Evolutionary conservation across 53 echinoderm and acorn worm species (phyloP), one percentile per base, ranked within the genome.

Genomic region (Stichopus horrens): DNA sequence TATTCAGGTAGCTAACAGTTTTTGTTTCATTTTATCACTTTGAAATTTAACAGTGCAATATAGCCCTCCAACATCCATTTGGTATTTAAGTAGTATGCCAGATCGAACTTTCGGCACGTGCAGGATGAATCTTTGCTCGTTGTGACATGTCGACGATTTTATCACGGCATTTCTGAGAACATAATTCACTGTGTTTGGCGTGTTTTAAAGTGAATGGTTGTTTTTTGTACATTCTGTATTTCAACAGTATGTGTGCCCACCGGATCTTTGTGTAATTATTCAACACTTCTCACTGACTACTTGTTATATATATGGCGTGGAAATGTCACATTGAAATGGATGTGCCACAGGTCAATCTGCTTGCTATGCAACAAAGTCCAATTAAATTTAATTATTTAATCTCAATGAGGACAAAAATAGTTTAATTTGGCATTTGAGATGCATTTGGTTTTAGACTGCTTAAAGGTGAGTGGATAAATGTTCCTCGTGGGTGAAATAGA

Each of bases 341-440:
- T 71, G 18, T 71, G 71, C 18, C 71, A 18, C 16, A 13, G 71
- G 71, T 71, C 71, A 71, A 18, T 71, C 71, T 16, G 16, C 63
- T 13, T 63, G 16, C 63, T 13, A 63, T 13, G 11, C 16, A 63
- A 63, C 63, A 13, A 51, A 53, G 55, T 53, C 55, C n/a, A 19
- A 79, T 7, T 53, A 79, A 79, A 79, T 79, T 79, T 19, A 79
- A 79, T 79, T 55, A 55, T 19, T 79, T 63, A 63, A 54, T 79
- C 55, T 52, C 79, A 9, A 78, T 13, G 8, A 54, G 53, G 79
- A 54, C 22, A 21, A 23, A 77, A 77, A 53, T 77, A 51, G 52
- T 77, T 77, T 77, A 77, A 77, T 77, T 77, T 77, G 77, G 54
- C 77, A 52, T 77, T 51, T 77, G 20, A 77, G 77, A 51, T 77